Evolutionary conservation across 2,888 invertebrate genomes (phyloP), one percentile per base, ranked within the genome.

Genomic region (Dioctria rufipes): DNA sequence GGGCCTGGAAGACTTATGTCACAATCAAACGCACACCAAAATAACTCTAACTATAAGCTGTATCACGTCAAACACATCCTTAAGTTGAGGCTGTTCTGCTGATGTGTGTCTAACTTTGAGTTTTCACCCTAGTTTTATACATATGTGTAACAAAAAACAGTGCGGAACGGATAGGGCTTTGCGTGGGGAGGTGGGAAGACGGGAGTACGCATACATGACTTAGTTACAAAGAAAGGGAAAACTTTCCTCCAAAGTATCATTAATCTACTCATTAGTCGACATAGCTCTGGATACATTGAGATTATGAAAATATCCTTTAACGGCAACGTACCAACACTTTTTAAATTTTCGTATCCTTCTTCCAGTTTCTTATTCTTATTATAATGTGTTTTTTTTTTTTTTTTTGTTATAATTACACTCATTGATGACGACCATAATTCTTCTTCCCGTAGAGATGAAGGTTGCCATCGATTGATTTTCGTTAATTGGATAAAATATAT

Each of bases 241-340:
- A 61, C 42, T 71, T 81, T 73, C 54, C 73, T 80, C 42, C 65
- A 61, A 81, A 81, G 81, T 81, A 81, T 81, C 81, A 81, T 81
- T 81, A 81, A 81, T 81, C 81, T 81, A 81, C 81, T 81, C 81
- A 81, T 81, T 81, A 81, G 79, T 49, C 75, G 75, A 78, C 75
- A 69, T 75, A 42, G 79, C 25, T 25, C 25, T 43, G 79, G 79
- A 79, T 81, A 43, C 43, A 58, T 60, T 54, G 43, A 66, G 79
- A 81, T 80, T 81, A 80, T 67, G 73, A 81, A 79, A 81, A 73
- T 79, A 66, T 81, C 81, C 67, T 46, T 42, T 39, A 49, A 11
- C 39, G 39, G 42, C 8, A 25, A 8, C 39, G 46, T 66, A 75
- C 61, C 77, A 80, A 77, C 67, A 67, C 77, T 67, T 80, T 79